Conservation (phyloP, 2,113 vertebrate species). For the Mormyrus iriodes region DNA sequence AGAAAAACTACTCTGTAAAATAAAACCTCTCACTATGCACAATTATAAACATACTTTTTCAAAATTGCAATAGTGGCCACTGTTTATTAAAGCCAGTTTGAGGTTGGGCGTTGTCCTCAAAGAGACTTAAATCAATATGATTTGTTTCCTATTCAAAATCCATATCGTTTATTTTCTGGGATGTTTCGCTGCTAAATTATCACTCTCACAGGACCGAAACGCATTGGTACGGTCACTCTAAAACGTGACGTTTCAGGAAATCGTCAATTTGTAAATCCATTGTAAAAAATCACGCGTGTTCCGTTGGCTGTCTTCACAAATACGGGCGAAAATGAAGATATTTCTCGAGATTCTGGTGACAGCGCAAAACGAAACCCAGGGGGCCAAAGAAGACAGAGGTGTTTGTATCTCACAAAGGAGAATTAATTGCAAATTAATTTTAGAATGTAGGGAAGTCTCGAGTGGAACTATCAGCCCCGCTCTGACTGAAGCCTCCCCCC, state of each 20-base stretch:
- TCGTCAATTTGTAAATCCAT: background rate
- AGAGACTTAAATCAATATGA: slow-evolving; percentile 20
- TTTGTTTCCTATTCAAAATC: background rate
- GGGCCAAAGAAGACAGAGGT: background rate
- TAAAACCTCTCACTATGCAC: background rate
- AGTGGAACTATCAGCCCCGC: background rate
- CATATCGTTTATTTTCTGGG: slow-evolving; percentile 13
- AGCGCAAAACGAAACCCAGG: background rate
- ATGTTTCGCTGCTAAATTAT: background rate
- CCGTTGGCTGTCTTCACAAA: background rate
- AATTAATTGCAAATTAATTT: background rate
- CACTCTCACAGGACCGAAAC: background rate
- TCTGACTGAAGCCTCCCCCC: background rate
- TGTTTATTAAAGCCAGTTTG: background rate
- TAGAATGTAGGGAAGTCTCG: background rate
- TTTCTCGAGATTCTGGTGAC: background rate
- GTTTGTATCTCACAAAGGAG: background rate
- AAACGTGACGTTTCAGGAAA: background rate
- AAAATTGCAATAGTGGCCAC: background rate
- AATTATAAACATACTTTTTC: slow-evolving; percentile 6
- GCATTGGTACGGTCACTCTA: background rate
- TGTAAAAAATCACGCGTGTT: background rate
- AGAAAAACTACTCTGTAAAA: slow-evolving; percentile 9
- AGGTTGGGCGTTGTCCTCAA: background rate
- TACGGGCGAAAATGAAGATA: background rate